Evolutionary conservation across 2,797 vertebrate species (phyloP), one percentile per base, ranked within the genome.

Genomic region (Lacerta bilineata): DNA sequence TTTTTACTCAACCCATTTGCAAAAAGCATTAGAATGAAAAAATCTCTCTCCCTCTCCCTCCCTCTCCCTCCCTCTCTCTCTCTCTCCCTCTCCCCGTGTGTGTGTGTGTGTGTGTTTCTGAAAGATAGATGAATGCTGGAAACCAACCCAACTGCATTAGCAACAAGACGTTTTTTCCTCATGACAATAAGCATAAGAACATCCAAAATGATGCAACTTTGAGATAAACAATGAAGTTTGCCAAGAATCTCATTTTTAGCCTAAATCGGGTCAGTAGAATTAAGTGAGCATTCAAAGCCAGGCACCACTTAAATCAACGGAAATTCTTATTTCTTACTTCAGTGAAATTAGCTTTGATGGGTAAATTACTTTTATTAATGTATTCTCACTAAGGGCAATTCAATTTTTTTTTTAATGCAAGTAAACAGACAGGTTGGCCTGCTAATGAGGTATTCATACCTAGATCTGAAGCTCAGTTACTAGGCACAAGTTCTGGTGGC

Each of bases 221-320:
- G 88, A 77, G 78, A 83, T 80, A 86, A 18, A 84, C 72, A 50
- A 7, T 80, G 87, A 25, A 36, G 27, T 85, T 29, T 89, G 87
- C 83, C 17, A 89, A 89, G 86, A 33, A 2, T 88, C n/a, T 79
- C 90, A 29, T 55, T 86, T 89, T 77, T 87, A 50, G 9, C 17
- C 86, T 88, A 91, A 83, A 3, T 88, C 15, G 61, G 76, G 50
- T 80, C 84, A 90, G 27, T 78, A 92, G 80, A 69, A 86, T 59
- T 87, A 89, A 87, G 85, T 41, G 36, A 71, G 50, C 76, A 79
- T 72, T 59, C 41, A 79, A n/a, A 88, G 71, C 2, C 13, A 59
- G 17, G 10, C 41, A 64, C n/a, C 9, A 50, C 41, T 76, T 75
- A 39, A 78, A 43, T 20, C 81, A 84, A 18, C 25, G 3, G 23